These are phyloP conservation scores for Homarus gammarus DNA, from an alignment of 2,888 invertebrate species.

Conservation along the genomic window DNA sequence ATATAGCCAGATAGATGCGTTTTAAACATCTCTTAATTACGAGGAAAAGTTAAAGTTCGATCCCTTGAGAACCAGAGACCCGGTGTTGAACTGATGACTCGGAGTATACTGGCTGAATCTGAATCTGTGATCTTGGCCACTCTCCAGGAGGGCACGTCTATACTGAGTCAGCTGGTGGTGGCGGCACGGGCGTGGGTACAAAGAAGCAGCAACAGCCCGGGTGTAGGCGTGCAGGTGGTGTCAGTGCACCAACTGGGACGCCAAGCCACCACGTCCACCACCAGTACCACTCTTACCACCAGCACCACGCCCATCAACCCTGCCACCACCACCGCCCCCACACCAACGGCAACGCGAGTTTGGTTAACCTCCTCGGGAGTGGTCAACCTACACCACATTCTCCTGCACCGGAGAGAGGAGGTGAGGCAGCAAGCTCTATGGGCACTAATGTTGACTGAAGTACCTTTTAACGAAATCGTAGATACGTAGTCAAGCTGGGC, in stretches of 20 bases:
- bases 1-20: no score
- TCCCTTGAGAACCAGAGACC: no score
- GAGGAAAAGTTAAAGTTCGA: no score
- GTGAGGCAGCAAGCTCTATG: slow-evolving; percentile 5
- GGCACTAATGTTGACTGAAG: no score
- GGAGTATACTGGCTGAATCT: no score
- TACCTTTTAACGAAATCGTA: no score
- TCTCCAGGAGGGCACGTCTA: slow-evolving; percentile 16
- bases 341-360: neutral
- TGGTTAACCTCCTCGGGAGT: slow-evolving; percentile 21
- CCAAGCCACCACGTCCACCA: neutral
- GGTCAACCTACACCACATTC: slow-evolving; percentile 28
- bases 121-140: no score
- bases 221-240: slow-evolving; percentile 34
- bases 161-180: slow-evolving; percentile 31
- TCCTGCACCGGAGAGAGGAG: slow-evolving; percentile 29
- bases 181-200: slow-evolving; percentile 35
- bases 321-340: neutral
- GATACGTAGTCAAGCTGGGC: no score
- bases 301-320: neutral
- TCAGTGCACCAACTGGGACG: slow-evolving; percentile 36
- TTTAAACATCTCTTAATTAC: no score
- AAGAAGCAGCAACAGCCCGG: neutral
- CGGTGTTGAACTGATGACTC: no score
- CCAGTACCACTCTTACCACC: neutral